These are phyloP conservation scores for Cerastoderma edule DNA, from an alignment of 2,888 invertebrate species.

Conservation along the genomic window DNA sequence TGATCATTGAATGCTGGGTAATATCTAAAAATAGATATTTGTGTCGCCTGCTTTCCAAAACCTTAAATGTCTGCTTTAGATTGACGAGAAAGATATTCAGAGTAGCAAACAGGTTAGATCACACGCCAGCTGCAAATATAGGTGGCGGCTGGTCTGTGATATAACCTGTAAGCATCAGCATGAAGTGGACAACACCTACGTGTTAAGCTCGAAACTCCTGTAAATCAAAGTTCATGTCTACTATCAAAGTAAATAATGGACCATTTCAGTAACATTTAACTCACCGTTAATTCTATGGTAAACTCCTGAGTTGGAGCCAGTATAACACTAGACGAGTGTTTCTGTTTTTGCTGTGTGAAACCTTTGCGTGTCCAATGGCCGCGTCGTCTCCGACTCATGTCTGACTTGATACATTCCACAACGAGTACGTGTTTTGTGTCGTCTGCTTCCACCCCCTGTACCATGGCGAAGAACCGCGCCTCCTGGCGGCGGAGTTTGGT, in stretches of 20 bases:
- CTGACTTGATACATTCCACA: slow-evolving; percentile 28
- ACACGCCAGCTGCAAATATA: too few species aligned
- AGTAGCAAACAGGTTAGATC: too few species aligned
- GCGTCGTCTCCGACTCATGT: slow-evolving; percentile 4
- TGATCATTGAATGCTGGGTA: too few species aligned
- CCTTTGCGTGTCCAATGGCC: slow-evolving; percentile 22
- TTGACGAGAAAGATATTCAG: too few species aligned
- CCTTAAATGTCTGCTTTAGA: too few species aligned
- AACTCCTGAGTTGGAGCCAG: slow-evolving; percentile 30
- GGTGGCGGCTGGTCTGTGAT: too few species aligned
- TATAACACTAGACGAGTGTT: slow-evolving; percentile 15
- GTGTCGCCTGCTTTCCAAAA: too few species aligned
- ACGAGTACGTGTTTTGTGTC: slow-evolving; percentile 14
- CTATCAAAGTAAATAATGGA: not conserved
- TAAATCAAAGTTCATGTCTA: too few species aligned
- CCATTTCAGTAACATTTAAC: not conserved
- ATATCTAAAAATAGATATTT: too few species aligned
- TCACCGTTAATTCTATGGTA: slow-evolving; percentile 14
- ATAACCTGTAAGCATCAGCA: too few species aligned
- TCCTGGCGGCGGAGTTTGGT: slow-evolving; percentile 21
- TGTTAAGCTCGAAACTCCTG: too few species aligned
- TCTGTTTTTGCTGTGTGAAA: slow-evolving; percentile 28
- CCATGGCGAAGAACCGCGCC: slow-evolving; percentile 33
- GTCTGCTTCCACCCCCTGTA: slow-evolving; percentile 11
- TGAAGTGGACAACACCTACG: too few species aligned